Conservation (phyloP, 2,888 invertebrate genomes). For the Stenotaenia linearis region DNA sequence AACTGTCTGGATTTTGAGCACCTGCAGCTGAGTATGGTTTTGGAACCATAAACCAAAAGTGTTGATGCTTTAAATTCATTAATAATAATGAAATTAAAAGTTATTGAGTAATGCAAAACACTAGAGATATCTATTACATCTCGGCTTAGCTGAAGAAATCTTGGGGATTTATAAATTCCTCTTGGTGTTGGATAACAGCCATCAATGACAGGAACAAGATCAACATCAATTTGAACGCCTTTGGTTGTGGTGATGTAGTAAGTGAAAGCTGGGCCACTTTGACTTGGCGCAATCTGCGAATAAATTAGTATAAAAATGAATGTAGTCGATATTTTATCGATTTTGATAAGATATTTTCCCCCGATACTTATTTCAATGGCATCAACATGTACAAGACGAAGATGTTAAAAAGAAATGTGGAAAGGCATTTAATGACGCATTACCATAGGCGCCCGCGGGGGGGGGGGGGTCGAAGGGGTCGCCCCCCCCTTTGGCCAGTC, state of each 20-base stretch:
- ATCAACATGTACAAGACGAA: too few relatives aligned
- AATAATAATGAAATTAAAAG: background rate
- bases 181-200: background rate
- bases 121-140: background rate
- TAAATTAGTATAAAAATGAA: too few relatives aligned
- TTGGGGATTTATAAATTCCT: background rate
- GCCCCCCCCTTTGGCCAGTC: too few relatives aligned
- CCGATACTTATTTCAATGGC: too few relatives aligned
- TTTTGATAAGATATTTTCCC: too few relatives aligned
- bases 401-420: too few relatives aligned
- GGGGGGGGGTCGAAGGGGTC: too few relatives aligned
- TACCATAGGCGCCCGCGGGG: too few relatives aligned
- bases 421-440: too few relatives aligned
- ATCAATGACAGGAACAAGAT: conserved; percentile 21
- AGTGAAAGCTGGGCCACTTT: conserved; percentile 17
- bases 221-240: conserved; percentile 6
- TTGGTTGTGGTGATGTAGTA: background rate
- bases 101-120: background rate
- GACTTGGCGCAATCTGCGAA: background rate
- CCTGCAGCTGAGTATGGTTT: background rate
- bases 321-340: too few relatives aligned
- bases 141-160: background rate
- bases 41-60: background rate
- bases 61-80: background rate
- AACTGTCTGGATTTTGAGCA: background rate